Conservation (phyloP, 23 tunicate species). For the Halocynthia roretzi region DNA sequence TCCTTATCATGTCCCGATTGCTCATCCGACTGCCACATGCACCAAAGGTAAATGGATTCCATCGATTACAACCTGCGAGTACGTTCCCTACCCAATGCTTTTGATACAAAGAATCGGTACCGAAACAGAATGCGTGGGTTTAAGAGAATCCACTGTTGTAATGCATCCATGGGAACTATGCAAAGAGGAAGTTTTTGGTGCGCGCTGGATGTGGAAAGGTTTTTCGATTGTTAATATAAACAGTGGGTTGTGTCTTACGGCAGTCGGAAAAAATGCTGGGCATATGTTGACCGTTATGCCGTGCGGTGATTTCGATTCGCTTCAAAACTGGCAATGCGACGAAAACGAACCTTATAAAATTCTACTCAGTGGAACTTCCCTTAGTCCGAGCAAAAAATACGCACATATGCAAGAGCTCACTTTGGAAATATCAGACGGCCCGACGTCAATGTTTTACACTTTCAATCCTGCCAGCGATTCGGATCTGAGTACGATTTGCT, state of each 20-base stretch:
- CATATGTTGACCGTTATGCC: slow-evolving; percentile 12
- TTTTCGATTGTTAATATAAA: slow-evolving; percentile 24
- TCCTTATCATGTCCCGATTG: slow-evolving; percentile 13
- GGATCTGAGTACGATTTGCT: slow-evolving; percentile 42
- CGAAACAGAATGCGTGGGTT: slow-evolving; percentile 33
- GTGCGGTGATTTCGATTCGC: slow-evolving; percentile 30
- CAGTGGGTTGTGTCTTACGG: slow-evolving; percentile 41
- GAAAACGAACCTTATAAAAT: slow-evolving; percentile 24
- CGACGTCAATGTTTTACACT: slow-evolving; percentile 23
- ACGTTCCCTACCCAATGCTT: slow-evolving; percentile 57
- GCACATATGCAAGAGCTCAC: slow-evolving; percentile 10
- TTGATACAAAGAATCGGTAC: slow-evolving; percentile 34
- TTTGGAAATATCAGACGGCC: slow-evolving; percentile 1
- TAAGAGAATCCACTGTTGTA: slow-evolving; percentile 9
- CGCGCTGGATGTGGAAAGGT: slow-evolving; percentile 49
- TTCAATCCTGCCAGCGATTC: slow-evolving; percentile 39
- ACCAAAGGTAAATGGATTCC: slow-evolving; percentile 31
- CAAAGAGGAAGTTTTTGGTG: not conserved
- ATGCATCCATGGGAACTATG: slow-evolving; percentile 38
- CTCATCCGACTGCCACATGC: slow-evolving; percentile 21
- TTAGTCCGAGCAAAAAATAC: not conserved
- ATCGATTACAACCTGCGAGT: slow-evolving; percentile 15
- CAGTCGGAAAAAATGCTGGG: not conserved
- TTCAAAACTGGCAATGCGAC: slow-evolving; percentile 59
- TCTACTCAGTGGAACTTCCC: not conserved